Evolutionary conservation across 2,797 vertebrate genomes (phyloP).

Genomic region (Myotis findleyi): DNA sequence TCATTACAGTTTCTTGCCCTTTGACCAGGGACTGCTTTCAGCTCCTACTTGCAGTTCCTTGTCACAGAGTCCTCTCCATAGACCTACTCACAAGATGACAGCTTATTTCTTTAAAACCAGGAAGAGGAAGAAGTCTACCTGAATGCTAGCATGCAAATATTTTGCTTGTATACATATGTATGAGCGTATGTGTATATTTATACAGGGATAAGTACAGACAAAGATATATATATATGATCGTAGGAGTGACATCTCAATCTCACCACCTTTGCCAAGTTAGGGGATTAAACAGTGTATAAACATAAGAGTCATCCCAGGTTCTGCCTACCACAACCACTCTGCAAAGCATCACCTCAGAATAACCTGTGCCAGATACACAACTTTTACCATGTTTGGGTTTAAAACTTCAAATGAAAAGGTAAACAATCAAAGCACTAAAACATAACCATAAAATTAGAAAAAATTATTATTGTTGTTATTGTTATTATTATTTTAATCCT

Average conservation of each 20-base stretch:
- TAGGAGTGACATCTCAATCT: too few species aligned
- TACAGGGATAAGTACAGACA: background rate
- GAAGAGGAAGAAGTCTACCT: background rate
- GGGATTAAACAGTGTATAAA: background rate
- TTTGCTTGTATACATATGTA: background rate
- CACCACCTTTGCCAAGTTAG: background rate
- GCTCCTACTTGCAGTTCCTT: background rate
- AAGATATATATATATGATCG: background rate
- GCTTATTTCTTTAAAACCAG: background rate
- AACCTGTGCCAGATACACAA: background rate
- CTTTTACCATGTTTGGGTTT: background rate
- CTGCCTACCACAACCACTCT: background rate
- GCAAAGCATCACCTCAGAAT: background rate
- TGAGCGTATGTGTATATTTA: background rate
- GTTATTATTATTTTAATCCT: background rate
- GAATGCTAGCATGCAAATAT: background rate
- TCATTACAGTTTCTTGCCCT: background rate
- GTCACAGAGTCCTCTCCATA: background rate
- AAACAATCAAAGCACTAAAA: constrained; percentile 33
- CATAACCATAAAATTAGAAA: background rate
- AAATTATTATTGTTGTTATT: too few species aligned
- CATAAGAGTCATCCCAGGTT: background rate
- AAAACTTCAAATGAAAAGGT: background rate
- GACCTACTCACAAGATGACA: background rate
- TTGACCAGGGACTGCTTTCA: background rate